These are phyloP conservation scores for Anaspis maculata DNA, from an alignment of 2,888 invertebrate species.

Conservation along the genomic window DNA sequence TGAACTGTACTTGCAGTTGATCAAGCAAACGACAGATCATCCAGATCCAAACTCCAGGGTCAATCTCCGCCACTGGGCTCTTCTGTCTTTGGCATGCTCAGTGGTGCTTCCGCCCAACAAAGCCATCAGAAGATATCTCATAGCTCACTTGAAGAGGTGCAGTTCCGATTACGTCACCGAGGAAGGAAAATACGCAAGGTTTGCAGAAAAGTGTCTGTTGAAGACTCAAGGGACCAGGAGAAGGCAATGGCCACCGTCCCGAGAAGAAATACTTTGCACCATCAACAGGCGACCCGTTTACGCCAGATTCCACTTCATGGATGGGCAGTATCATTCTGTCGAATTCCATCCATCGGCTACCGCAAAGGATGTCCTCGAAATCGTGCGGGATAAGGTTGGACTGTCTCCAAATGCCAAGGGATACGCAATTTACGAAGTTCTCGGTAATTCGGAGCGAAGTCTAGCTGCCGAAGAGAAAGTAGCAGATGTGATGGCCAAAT, in stretches of 20 bases:
- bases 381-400: constrained; percentile 84
- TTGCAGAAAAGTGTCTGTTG: constrained; percentile 78
- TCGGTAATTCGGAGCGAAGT: constrained; percentile 80
- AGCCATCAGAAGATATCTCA: constrained; percentile 75
- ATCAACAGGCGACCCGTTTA: constrained; percentile 85
- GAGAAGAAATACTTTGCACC: constrained; percentile 87
- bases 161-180: constrained; percentile 82
- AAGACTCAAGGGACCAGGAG: constrained; percentile 67
- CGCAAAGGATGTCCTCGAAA: constrained; percentile 78
- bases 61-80: constrained; percentile 85
- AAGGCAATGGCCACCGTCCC: constrained; percentile 83
- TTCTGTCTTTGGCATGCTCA: constrained; percentile 71
- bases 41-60: constrained; percentile 83
- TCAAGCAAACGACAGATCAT: constrained; percentile 87
- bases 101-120: constrained; percentile 82
- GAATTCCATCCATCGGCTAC: constrained; percentile 94
- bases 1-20: constrained; percentile 84
- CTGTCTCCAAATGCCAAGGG: constrained; percentile 66
- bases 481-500: constrained; percentile 90
- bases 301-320: constrained; percentile 85
- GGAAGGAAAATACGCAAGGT: constrained; percentile 89
- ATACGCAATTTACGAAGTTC: constrained; percentile 87
- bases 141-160: constrained; percentile 82
- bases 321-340: constrained; percentile 89
- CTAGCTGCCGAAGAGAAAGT: constrained; percentile 80